Evolutionary conservation across 2,113 vertebrate species (phyloP).

Genomic region (Syngnathus scovelli): DNA sequence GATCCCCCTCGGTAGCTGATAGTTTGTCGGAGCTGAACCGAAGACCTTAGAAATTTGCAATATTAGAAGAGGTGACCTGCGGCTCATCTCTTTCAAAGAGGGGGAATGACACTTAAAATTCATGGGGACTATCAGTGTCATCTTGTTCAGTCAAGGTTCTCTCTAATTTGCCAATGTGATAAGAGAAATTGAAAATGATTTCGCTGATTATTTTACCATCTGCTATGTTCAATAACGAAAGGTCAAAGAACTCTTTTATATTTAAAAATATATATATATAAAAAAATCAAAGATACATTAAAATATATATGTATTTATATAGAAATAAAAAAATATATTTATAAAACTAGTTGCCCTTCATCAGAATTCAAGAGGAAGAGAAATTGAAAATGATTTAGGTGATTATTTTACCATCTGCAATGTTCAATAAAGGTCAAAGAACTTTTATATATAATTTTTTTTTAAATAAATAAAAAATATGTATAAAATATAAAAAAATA

Average conservation of each 20-base stretch:
- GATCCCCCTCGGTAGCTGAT: constrained; percentile 48
- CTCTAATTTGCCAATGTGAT: constrained; percentile 51
- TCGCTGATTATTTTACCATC: constrained; percentile 53
- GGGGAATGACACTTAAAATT: constrained; percentile 53
- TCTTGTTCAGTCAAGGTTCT: constrained; percentile 41
- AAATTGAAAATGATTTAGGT: constrained; percentile 63
- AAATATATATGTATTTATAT: too few species aligned
- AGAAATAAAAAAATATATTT: too few species aligned
- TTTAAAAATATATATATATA: too few species aligned
- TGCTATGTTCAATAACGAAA: constrained; percentile 45
- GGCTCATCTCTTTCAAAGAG: constrained; percentile 51
- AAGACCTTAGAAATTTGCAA: constrained; percentile 50
- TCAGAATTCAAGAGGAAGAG: not conserved
- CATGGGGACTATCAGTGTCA: constrained; percentile 39
- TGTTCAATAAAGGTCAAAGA: constrained; percentile 49
- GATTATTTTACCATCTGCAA: constrained; percentile 59
- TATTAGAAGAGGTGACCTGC: constrained; percentile 57
- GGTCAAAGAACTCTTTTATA: constrained; percentile 35
- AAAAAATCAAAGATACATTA: too few species aligned
- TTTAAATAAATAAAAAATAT: too few species aligned
- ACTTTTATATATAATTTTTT: too few species aligned
- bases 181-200: constrained; percentile 63
- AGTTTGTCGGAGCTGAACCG: constrained; percentile 34
- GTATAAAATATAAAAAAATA: too few species aligned
- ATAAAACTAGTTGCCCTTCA: too few species aligned